Evolutionary conservation across 2,888 invertebrate genomes (phyloP).

Genomic region (Andrena fulva): DNA sequence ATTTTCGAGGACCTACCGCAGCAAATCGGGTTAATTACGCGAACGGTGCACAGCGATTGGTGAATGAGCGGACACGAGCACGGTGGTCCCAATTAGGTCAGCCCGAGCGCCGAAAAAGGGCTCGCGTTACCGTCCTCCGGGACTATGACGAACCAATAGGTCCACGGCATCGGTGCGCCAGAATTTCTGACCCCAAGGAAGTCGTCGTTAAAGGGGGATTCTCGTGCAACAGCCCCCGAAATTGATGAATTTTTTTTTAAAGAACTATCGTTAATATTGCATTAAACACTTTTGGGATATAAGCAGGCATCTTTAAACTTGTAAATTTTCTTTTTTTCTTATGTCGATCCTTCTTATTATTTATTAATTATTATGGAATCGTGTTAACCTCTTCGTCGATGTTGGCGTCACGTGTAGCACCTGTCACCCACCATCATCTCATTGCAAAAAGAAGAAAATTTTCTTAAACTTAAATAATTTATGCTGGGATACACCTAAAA

Average conservation of each 20-base stretch:
- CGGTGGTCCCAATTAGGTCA: conserved; percentile 82
- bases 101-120: conserved; percentile 75
- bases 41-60: conserved; percentile 57
- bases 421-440: no score
- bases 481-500: no score
- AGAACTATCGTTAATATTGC: no score
- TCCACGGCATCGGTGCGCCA: conserved; percentile 10
- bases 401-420: no score
- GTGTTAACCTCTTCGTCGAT: no score
- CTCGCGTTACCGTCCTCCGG: conserved; percentile 72
- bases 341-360: no score
- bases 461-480: no score
- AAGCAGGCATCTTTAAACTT: no score
- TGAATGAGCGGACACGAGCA: conserved; percentile 68
- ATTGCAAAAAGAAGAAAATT: no score
- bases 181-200: conserved; percentile 19
- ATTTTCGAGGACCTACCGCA: conserved; percentile 68
- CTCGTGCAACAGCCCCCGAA: background rate
- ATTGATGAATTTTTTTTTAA: background rate
- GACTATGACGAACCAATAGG: conserved; percentile 60
- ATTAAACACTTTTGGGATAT: no score
- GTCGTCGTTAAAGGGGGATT: background rate
- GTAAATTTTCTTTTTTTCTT: no score
- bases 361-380: no score
- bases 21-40: conserved; percentile 72